phyloP scores from a whole-genome alignment of 1,140 invertebrate species.

The Latrodectus geometricus region DNA sequence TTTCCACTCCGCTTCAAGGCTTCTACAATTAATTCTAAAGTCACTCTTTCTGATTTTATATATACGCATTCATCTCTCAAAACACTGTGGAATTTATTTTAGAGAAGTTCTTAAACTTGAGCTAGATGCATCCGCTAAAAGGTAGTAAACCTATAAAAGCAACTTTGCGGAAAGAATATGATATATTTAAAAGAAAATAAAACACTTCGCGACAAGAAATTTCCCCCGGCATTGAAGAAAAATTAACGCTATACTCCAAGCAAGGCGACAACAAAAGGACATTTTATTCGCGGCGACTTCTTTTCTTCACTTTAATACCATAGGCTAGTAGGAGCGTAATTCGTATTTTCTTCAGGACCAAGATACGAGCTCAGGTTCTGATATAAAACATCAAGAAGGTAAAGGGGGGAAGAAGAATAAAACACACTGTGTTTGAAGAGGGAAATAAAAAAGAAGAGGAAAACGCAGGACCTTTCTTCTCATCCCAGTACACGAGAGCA shows the following conservation, averaged over 20 bases:
- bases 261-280: constrained; percentile 25
- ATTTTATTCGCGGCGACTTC: constrained; percentile 24
- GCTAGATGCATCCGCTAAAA: no score
- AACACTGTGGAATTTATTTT: no score
- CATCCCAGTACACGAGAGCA: constrained; percentile 24
- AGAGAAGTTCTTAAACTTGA: no score
- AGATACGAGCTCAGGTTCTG: constrained; percentile 20
- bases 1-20: no score
- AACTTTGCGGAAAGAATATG: constrained; percentile 23
- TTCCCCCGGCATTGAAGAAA: constrained; percentile 10
- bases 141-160: constrained; percentile 29
- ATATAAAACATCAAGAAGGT: constrained; percentile 39
- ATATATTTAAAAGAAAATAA: constrained; percentile 45
- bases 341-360: constrained; percentile 36
- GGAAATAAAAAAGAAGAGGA: background rate
- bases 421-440: constrained; percentile 8
- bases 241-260: constrained; percentile 1
- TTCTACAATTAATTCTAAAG: no score
- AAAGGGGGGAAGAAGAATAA: constrained; percentile 1
- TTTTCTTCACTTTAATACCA: constrained; percentile 3
- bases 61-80: no score
- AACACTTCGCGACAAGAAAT: constrained; percentile 31
- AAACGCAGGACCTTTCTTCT: constrained; percentile 2
- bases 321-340: constrained; percentile 35
- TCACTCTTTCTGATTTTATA: no score